Percentiles rank a stretch among this genome's conserved stretches.
Conservation (phyloP, 2,797 vertebrate species). For the Cirrhinus molitorella region DNA sequence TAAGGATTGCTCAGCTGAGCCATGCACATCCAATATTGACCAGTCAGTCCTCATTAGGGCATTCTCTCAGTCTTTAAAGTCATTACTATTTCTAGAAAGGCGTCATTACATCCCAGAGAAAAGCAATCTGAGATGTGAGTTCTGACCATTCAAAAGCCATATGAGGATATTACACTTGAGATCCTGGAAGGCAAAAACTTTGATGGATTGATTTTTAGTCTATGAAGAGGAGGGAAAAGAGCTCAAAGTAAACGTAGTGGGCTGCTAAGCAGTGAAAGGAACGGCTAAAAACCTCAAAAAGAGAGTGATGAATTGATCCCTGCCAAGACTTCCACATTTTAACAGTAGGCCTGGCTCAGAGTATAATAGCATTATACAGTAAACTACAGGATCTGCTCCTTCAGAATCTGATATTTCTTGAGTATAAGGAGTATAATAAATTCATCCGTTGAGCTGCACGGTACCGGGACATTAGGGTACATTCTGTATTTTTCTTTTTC, state of each 20-base stretch:
- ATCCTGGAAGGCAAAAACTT: slow-evolving; percentile 30
- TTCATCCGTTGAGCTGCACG: not conserved
- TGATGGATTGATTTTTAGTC: slow-evolving; percentile 41
- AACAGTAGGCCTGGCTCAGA: not conserved
- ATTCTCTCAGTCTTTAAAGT: slow-evolving; percentile 31
- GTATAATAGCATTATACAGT: slow-evolving; percentile 8
- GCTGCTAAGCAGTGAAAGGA: slow-evolving; percentile 24
- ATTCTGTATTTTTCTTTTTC: no score
- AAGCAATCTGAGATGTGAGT: slow-evolving; percentile 18
- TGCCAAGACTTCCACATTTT: not conserved
- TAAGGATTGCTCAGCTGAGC: slow-evolving; percentile 44
- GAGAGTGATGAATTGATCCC: slow-evolving; percentile 18
- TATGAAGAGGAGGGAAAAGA: slow-evolving; percentile 11
- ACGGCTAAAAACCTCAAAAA: slow-evolving; percentile 28
- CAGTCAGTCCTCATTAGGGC: slow-evolving; percentile 34
- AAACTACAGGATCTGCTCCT: not conserved
- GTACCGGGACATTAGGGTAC: not conserved
- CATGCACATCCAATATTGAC: slow-evolving; percentile 51
- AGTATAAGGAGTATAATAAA: not conserved
- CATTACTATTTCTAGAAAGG: slow-evolving; percentile 42
- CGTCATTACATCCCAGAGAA: slow-evolving; percentile 31
- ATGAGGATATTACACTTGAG: slow-evolving; percentile 36
- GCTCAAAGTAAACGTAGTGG: slow-evolving; percentile 14
- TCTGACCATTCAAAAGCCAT: slow-evolving; percentile 28
- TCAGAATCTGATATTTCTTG: not conserved